Evolutionary conservation across 2,888 invertebrate genomes (phyloP).

Genomic region (Tetragonisca angustula): DNA sequence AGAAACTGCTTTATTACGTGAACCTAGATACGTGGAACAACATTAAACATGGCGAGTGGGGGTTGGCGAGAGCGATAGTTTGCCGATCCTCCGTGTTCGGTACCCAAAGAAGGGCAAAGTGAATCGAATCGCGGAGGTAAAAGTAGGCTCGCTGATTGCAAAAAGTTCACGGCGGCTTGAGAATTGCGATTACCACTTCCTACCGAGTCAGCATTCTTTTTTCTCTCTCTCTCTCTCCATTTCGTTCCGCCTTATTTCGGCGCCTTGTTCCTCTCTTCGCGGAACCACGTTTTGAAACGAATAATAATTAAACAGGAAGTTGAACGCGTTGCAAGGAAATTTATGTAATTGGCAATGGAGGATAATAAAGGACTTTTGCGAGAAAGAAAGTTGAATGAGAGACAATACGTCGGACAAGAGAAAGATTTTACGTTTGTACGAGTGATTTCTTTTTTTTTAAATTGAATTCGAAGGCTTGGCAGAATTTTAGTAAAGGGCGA

Average conservation of each 20-base stretch:
- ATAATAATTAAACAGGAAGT: neutral
- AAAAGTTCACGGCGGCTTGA: neutral
- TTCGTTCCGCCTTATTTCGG: neutral
- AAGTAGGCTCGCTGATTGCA: neutral
- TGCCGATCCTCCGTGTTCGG: neutral
- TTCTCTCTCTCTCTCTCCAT: no score
- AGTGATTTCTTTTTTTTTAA: no score
- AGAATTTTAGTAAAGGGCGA: no score
- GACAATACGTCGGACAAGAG: no score
- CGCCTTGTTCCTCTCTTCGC: neutral
- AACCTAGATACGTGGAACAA: slow-evolving; percentile 66
- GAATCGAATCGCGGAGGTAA: slow-evolving; percentile 13
- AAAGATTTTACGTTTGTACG: no score
- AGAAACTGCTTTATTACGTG: slow-evolving; percentile 80
- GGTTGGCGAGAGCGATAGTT: slow-evolving; percentile 51
- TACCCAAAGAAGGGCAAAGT: slow-evolving; percentile 24
- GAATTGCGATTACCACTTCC: slow-evolving; percentile 3
- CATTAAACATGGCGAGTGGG: slow-evolving; percentile 49
- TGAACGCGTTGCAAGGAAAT: neutral
- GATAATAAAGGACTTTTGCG: no score
- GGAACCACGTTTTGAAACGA: neutral
- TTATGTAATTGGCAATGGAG: neutral
- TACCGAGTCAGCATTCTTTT: neutral
- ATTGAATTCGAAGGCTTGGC: no score
- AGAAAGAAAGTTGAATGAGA: no score